phyloP scores from a whole-genome alignment of 2,113 vertebrate species.

The Athene noctua region DNA sequence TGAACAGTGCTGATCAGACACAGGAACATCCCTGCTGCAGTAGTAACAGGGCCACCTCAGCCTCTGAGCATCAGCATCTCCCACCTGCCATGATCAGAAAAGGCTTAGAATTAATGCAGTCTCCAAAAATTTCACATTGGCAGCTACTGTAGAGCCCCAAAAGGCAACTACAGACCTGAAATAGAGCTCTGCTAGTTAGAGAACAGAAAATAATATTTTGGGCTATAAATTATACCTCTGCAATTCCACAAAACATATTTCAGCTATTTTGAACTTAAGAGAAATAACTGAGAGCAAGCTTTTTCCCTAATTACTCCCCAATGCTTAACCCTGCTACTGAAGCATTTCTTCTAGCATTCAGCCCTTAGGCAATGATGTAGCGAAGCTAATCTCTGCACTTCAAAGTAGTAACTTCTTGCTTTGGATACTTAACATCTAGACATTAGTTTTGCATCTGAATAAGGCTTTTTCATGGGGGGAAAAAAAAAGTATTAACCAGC shows the following conservation, averaged over 20 bases:
- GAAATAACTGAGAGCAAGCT: not conserved
- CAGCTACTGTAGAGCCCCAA: not conserved
- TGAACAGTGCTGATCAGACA: not conserved
- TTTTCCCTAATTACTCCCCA: not conserved
- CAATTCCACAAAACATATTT: not conserved
- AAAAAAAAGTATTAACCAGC: not conserved
- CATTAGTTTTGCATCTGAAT: not conserved
- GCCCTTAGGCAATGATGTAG: rapidly evolving
- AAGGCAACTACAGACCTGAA: not conserved
- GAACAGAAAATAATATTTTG: not conserved
- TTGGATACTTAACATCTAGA: not conserved
- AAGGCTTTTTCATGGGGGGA: not conserved
- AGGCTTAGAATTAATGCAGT: not conserved
- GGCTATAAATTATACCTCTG: not conserved
- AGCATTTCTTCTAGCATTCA: not conserved
- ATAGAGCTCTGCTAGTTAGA: not conserved
- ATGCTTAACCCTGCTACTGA: not conserved
- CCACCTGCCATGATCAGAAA: not conserved
- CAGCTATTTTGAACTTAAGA: not conserved
- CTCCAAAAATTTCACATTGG: not conserved
- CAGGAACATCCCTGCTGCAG: not conserved
- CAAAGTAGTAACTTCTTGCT: not conserved
- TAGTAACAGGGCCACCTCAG: not conserved
- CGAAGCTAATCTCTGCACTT: not conserved
- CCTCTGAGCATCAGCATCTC: not conserved